Conservation (phyloP, 1,140 invertebrate species). For the Mya arenaria region DNA sequence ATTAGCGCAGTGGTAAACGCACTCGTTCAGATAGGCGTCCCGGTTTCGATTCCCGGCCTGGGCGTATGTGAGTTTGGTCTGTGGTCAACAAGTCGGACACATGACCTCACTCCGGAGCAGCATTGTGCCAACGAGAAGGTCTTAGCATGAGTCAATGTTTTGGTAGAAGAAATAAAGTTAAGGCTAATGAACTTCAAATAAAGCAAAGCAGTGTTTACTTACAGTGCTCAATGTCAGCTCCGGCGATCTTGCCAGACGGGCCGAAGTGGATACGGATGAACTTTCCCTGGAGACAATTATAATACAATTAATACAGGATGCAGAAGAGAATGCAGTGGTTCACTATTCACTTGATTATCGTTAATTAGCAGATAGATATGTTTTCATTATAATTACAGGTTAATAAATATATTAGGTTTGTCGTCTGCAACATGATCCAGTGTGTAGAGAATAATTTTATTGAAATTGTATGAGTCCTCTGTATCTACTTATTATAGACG, state of each 20-base stretch:
- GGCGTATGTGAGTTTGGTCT: too few relatives aligned
- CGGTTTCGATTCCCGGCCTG: too few relatives aligned
- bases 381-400: background rate
- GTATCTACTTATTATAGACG: background rate
- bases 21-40: too few relatives aligned
- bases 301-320: too few relatives aligned
- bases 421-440: background rate
- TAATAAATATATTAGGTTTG: background rate
- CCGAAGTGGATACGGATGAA: slow-evolving; percentile 99
- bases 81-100: too few relatives aligned
- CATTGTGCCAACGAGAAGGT: too few relatives aligned
- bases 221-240: slow-evolving; percentile 99
- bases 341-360: background rate
- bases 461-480: background rate
- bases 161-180: too few relatives aligned
- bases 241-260: slow-evolving; percentile 98
- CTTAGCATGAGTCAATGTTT: too few relatives aligned
- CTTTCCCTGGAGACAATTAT: slow-evolving; percentile 88
- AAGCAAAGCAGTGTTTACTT: too few relatives aligned
- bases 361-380: background rate
- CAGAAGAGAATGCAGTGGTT: background rate
- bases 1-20: too few relatives aligned
- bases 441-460: background rate
- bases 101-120: too few relatives aligned
- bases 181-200: too few relatives aligned